These are phyloP conservation scores for Amblyjoppa fuscipennis DNA, from an alignment of 2,888 invertebrate genomes.

Conservation along the genomic window DNA sequence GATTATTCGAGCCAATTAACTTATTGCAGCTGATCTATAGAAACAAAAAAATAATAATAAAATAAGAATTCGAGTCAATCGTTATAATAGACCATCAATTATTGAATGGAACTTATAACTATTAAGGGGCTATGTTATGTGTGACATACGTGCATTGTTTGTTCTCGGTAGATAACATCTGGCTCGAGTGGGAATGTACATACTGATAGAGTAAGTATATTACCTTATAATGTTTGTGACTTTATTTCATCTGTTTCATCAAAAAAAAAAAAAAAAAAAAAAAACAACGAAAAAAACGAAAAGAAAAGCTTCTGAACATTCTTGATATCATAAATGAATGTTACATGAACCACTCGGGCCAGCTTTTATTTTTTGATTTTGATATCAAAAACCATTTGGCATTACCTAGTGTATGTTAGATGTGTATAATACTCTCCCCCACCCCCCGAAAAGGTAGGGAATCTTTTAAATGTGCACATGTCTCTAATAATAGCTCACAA, in stretches of 20 bases:
- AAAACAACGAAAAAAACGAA: constrained; percentile 37
- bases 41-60: constrained; percentile 32
- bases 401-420: constrained; percentile 53
- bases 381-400: constrained; percentile 55
- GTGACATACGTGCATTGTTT: constrained; percentile 80
- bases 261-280: constrained; percentile 50
- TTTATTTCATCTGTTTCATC: constrained; percentile 78
- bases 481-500: constrained; percentile 15
- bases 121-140: constrained; percentile 75
- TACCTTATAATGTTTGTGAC: constrained; percentile 81
- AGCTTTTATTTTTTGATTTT: constrained; percentile 72
- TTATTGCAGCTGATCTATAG: constrained; percentile 61
- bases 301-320: constrained; percentile 61
- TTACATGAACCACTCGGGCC: constrained; percentile 81
- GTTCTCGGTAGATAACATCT: constrained; percentile 83
- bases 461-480: constrained; percentile 53
- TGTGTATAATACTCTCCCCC: constrained; percentile 53
- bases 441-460: constrained; percentile 62
- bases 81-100: constrained; percentile 55
- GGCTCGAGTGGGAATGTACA: constrained; percentile 83
- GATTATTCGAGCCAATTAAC: constrained; percentile 43
- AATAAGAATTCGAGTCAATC: constrained; percentile 38
- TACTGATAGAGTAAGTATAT: constrained; percentile 84
- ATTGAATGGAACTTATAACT: constrained; percentile 74
- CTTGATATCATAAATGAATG: constrained; percentile 71